Evolutionary conservation across 2,888 invertebrate genomes (phyloP).

Genomic region (Meghimatium bilineatum): DNA sequence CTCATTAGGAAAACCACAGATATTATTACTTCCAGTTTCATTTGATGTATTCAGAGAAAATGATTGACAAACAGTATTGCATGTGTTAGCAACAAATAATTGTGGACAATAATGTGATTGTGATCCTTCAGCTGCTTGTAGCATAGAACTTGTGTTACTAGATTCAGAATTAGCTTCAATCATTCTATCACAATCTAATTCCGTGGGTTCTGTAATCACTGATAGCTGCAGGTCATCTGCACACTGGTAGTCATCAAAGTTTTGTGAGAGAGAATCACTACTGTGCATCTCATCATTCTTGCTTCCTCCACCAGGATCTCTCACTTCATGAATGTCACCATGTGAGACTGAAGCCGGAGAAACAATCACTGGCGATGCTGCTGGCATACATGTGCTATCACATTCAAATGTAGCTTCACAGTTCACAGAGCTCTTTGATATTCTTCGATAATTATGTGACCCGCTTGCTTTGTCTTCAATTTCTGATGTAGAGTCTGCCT

Average conservation of each 20-base stretch:
- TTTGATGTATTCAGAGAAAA: not conserved
- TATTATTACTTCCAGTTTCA: constrained; percentile 9
- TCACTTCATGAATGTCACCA: constrained; percentile 28
- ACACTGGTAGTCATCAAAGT: not conserved
- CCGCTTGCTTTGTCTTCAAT: not conserved
- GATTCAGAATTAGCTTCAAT: not conserved
- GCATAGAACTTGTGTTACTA: not conserved
- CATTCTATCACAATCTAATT: not conserved
- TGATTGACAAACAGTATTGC: not conserved
- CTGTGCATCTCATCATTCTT: not conserved
- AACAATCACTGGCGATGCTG: constrained; percentile 32
- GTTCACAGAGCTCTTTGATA: not conserved
- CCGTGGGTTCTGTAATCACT: not conserved
- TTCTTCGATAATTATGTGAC: not conserved
- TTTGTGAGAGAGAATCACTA: not conserved
- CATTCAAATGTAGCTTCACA: constrained; percentile 34
- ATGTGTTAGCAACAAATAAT: not conserved
- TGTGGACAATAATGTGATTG: not conserved
- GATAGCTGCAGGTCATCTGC: not conserved
- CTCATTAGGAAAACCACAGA: constrained; percentile 19
- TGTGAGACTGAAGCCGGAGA: constrained; percentile 35
- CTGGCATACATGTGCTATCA: constrained; percentile 46
- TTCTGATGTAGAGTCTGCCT: constrained; percentile 46
- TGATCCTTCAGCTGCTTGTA: not conserved
- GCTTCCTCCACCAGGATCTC: constrained; percentile 3